A percentile compares a stretch with the other conserved stretches of the same genome.
Evolutionary conservation across 2,113 vertebrate species (phyloP).

Genomic region (Periophthalmus modestus): DNA sequence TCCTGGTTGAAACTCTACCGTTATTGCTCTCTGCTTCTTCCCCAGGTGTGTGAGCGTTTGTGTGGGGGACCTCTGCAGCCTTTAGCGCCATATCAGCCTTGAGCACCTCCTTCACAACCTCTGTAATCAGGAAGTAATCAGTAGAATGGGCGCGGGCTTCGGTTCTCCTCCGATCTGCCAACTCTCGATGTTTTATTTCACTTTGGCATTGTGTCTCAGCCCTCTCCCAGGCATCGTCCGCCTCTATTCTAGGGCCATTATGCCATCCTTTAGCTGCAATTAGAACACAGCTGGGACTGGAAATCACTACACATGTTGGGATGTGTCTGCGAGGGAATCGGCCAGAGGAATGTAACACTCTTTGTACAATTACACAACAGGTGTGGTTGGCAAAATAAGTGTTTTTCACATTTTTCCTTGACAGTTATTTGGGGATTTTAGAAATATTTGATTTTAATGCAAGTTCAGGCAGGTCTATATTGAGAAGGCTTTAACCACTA

Average conservation of each 20-base stretch:
- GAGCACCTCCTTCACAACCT: background rate
- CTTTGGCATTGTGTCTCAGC: slow-evolving; percentile 37
- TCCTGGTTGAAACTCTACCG: background rate
- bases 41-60: slow-evolving; percentile 1
- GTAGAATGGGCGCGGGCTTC: slow-evolving; percentile 11
- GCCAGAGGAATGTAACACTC: background rate
- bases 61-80: background rate
- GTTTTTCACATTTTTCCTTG: background rate
- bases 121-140: background rate
- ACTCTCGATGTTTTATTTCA: slow-evolving; percentile 31
- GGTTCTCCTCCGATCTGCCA: slow-evolving; percentile 48
- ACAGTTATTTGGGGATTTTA: too few relatives aligned
- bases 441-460: background rate
- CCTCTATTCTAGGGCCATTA: slow-evolving; percentile 23
- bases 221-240: slow-evolving; percentile 24
- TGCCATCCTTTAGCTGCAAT: slow-evolving; percentile 31
- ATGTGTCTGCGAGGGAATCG: slow-evolving; percentile 12
- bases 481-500: too few relatives aligned
- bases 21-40: background rate
- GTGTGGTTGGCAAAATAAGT: background rate
- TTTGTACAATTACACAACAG: background rate
- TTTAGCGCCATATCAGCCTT: background rate
- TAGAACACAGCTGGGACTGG: slow-evolving; percentile 20
- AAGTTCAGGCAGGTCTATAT: background rate
- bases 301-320: slow-evolving; percentile 17